phyloP scores from a whole-genome alignment of 2,113 vertebrate species.

The Pedetes capensis region DNA sequence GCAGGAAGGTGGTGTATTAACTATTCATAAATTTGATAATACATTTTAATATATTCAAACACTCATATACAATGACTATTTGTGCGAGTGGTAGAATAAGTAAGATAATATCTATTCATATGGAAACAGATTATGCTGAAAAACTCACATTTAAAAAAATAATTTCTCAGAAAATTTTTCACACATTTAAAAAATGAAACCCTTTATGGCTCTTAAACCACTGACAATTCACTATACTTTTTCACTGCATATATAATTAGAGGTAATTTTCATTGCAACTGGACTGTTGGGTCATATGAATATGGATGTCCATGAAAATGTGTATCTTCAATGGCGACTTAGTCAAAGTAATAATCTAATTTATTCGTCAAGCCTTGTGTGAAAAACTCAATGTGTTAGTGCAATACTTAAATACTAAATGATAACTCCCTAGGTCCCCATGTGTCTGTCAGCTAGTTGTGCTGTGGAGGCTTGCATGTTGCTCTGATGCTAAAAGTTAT shows the following conservation, averaged over 20 bases:
- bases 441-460: no score
- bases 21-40: not conserved
- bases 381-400: not conserved
- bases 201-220: not conserved
- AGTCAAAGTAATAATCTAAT: not conserved
- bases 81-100: not conserved
- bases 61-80: not conserved
- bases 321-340: fast-evolving
- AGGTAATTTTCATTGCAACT: not conserved
- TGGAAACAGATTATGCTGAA: not conserved
- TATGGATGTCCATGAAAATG: not conserved
- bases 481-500: no score
- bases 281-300: no score
- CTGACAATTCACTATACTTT: not conserved
- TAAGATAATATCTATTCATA: not conserved
- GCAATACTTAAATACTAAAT: not conserved
- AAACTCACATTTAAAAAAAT: not conserved
- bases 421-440: no score
- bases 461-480: no score
- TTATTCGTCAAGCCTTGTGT: not conserved
- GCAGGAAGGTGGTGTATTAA: not conserved
- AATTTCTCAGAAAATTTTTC: not conserved
- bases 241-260: not conserved
- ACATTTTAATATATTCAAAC: not conserved
- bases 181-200: not conserved